phyloP scores from a whole-genome alignment of 1,140 invertebrate species.

The Drosophila kohkoa region DNA sequence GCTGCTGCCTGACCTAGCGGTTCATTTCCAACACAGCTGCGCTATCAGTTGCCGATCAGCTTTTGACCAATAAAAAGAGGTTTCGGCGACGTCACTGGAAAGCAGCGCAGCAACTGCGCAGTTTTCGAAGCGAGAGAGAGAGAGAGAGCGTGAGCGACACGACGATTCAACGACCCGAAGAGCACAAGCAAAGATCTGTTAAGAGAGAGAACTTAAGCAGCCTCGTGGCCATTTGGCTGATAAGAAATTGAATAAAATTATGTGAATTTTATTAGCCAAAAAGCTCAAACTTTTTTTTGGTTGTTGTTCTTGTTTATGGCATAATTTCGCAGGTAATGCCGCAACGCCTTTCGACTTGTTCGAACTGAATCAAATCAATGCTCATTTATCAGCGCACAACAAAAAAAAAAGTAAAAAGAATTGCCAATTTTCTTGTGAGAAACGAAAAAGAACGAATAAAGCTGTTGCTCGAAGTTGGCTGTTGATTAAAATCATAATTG shows the following conservation, averaged over 20 bases:
- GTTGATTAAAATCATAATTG: slow-evolving; percentile 79
- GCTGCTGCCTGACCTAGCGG: slow-evolving; percentile 65
- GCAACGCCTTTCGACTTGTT: slow-evolving; percentile 42
- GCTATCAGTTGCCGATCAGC: slow-evolving; percentile 81
- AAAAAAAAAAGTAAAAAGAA: slow-evolving; percentile 16
- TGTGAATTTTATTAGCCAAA: slow-evolving; percentile 70
- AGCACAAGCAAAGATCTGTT: slow-evolving; percentile 37
- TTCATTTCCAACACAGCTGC: slow-evolving; percentile 76
- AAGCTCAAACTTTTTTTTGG: slow-evolving; percentile 35
- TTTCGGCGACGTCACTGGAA: slow-evolving; percentile 67
- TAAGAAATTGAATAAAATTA: slow-evolving; percentile 83
- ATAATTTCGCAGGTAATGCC: slow-evolving; percentile 53
- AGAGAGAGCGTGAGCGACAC: not conserved
- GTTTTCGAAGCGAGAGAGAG: not conserved
- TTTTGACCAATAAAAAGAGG: slow-evolving; percentile 83
- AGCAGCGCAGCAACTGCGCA: slow-evolving; percentile 25
- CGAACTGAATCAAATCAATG: slow-evolving; percentile 53
- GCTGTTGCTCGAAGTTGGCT: slow-evolving; percentile 23
- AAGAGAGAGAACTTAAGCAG: slow-evolving; percentile 53
- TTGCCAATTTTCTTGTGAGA: slow-evolving; percentile 63
- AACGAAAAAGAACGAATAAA: slow-evolving; percentile 41
- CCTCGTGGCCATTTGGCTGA: slow-evolving; percentile 61
- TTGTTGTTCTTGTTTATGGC: slow-evolving; percentile 52
- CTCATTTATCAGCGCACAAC: slow-evolving; percentile 69
- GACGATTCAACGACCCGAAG: slow-evolving; percentile 30